Evolutionary conservation across 2,113 vertebrate genomes (phyloP).

Genomic region (Nerophis ophidion): DNA sequence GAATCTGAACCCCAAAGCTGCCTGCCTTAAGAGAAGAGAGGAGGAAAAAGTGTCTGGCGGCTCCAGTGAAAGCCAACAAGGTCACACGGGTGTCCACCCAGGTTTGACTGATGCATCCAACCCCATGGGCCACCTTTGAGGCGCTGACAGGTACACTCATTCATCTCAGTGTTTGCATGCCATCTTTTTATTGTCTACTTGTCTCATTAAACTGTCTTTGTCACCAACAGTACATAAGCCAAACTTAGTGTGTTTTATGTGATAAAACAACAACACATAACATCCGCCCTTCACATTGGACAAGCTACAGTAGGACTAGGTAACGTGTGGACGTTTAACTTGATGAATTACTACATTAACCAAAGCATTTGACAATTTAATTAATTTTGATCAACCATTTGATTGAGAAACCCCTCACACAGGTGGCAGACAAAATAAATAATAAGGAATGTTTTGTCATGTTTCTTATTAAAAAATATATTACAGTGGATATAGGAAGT

Average conservation of each 20-base stretch:
- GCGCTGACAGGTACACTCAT: conserved; percentile 39
- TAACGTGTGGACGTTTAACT: not conserved
- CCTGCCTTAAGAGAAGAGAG: conserved; percentile 99
- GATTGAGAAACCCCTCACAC: not conserved
- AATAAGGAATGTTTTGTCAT: not conserved
- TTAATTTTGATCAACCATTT: not conserved
- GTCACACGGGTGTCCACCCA: conserved; percentile 85
- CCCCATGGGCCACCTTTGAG: conserved; percentile 82
- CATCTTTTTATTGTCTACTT: not conserved
- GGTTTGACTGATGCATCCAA: conserved; percentile 92
- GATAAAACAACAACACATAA: conserved; percentile 2
- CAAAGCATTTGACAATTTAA: not conserved
- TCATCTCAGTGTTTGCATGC: not conserved
- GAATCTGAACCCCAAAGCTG: conserved; percentile 98
- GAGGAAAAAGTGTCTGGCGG: conserved; percentile 93
- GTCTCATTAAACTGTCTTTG: not conserved
- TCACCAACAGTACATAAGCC: conserved; percentile 3
- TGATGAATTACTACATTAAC: not conserved
- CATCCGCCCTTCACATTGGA: conserved; percentile 2
- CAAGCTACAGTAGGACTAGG: conserved; percentile 3
- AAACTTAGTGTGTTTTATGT: conserved; percentile 1
- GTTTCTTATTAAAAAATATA: not conserved
- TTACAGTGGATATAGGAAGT: conserved; percentile 1
- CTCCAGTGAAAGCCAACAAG: conserved; percentile 83
- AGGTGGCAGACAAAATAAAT: not conserved